Base-by-base conservation (phyloP, 2,113 vertebrate species). In the Arenaria interpres region DNA sequence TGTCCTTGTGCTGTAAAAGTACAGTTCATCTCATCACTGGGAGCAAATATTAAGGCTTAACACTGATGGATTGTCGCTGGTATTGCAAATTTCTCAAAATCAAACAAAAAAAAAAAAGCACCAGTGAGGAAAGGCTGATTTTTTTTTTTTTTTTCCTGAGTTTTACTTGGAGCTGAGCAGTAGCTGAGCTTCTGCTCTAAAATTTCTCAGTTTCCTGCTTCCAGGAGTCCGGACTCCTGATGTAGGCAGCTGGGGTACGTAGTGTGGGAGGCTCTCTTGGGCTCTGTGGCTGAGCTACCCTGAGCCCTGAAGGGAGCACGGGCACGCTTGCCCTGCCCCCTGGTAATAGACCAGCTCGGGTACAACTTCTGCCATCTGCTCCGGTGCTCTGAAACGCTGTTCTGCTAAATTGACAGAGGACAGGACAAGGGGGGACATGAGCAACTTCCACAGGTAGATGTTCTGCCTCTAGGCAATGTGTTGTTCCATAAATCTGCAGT, bases 391-490 rank as follows among this genome's bases (percentile, higher is more conserved):
- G 62, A 54, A 88, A 30, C 9, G 3, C 78, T 48, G 18, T 33
- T 41, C 28, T 85, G 35, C 45, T 73, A 15, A 85, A 62, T 2
- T 39, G 71, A 14, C 66, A 64, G 46, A 32, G 66, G 5, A n/a
- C 12, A 35, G 56, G n/a, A 45, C 25, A 14, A 12, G 27, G 39
- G 50, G 14, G 30, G 1, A 3, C 0, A 0, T 2, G 21, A 81
- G 27, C 56, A 35, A 3, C 14, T 79, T 89, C 46, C 33, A 25
- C 3, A 46, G 21, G 23, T 64, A 53, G 8, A 41, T 59, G 20
- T 60, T 89, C 56, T 69, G 12, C 16, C 9, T 80, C 20, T 46
- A 18, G 19, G 14, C 11, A 60, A 9, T 43, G 7, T 51, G 14
- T 39, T 48, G 43, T 84, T 78, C 33, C 24, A 45, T 60, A 23